Evolutionary conservation across 2,113 vertebrate genomes (phyloP), one percentile per base, ranked within the genome.

Genomic region (Epinephelus lanceolatus): DNA sequence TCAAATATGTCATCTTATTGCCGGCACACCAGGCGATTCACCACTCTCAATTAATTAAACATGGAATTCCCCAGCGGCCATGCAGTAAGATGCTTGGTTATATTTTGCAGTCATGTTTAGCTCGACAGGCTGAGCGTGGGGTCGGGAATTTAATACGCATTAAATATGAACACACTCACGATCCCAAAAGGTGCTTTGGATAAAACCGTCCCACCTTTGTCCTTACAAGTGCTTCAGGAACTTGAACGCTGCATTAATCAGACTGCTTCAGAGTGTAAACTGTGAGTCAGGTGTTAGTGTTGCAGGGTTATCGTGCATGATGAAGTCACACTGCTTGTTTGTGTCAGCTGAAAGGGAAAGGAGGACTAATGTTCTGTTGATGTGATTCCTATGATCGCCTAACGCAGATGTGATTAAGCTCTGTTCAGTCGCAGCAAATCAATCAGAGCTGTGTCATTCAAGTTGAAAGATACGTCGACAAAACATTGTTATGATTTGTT

Each of bases 401-500:
- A 63, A 78, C 45, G 45, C 45, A 47, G 45, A 76, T 79, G 60
- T 84, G 75, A 82, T 86, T 61, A 66, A 73, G 61, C 72, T 33
- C 47, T n/a, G 78, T 75, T 85, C 59, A 78, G 88, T 84, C 62
- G 6, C 84, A 66, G 3, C 61, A n/a, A 79, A 84, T 81, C 61
- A 84, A 75, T 76, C 84, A 65, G n/a, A 66, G 71, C 63, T 0
- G 15, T 30, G 63, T 67, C 85, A 66, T 49, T 85, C 79, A 75
- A 62, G 65, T 62, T 68, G 49, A 49, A 53, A 80, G 63, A 82
- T 42, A 21, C 73, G 57, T 17, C 30, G 55, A 81, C 6, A 19
- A 23, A 87, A 83, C 71, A 85, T 49, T 66, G 71, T 73, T 59
- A 37, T 78, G 45, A 71, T 74, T 80, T 66, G 83, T 77, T 90